These are phyloP conservation scores for Hypomecis atomaria DNA, from an alignment of 2,888 invertebrate species.

Conservation along the genomic window DNA sequence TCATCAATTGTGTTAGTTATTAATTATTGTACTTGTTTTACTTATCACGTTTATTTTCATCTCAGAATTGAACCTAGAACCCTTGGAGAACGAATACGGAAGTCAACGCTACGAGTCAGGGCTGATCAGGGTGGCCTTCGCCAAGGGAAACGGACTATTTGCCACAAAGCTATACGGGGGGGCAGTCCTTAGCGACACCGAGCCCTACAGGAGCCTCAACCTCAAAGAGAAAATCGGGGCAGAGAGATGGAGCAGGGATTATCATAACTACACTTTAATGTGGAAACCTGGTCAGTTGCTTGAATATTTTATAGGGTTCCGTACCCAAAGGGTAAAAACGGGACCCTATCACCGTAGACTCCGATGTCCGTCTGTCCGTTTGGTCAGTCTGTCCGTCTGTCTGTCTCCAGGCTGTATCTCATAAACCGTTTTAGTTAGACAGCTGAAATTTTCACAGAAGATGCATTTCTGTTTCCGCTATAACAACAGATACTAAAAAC, in stretches of 20 bases:
- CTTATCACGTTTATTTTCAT: neutral
- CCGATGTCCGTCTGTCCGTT: too few relatives aligned
- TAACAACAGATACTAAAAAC: too few relatives aligned
- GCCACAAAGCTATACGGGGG: conserved; percentile 71
- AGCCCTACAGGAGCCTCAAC: conserved; percentile 72
- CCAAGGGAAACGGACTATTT: conserved; percentile 85
- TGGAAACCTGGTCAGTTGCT: conserved; percentile 85
- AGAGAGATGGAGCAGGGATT: conserved; percentile 84
- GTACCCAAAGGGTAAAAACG: too few relatives aligned
- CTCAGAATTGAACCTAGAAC: conserved; percentile 88
- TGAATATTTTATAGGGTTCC: neutral
- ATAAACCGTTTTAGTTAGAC: too few relatives aligned
- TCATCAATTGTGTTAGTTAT: neutral
- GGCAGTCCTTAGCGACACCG: conserved; percentile 66
- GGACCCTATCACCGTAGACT: too few relatives aligned
- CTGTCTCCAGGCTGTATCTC: too few relatives aligned
- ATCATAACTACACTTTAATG: conserved; percentile 87
- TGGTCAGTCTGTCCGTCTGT: too few relatives aligned
- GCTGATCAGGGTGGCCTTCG: conserved; percentile 89
- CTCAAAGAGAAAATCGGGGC: conserved; percentile 71
- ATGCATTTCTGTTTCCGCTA: too few relatives aligned
- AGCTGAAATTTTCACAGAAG: too few relatives aligned
- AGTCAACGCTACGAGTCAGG: conserved; percentile 86
- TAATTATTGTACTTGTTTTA: too few relatives aligned
- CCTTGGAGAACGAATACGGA: conserved; percentile 87